Base-by-base conservation (phyloP, 1,140 invertebrate species). In the Nymphalis io region DNA sequence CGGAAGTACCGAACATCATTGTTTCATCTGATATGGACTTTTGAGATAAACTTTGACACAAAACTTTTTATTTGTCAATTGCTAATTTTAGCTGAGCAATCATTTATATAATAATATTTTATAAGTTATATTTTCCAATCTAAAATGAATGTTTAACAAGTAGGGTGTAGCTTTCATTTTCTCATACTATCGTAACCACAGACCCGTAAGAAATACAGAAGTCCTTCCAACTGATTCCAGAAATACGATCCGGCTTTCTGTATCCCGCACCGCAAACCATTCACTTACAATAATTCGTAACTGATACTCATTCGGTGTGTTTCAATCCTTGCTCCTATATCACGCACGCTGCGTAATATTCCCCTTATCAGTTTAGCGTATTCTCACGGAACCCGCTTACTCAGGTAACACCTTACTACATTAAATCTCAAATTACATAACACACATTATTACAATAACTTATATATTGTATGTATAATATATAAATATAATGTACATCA, bases 191-290 rank as follows among this genome's bases (percentile, higher is more conserved):
- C 48, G 48, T 53, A 12, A 53, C 48, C 48, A 15, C 48, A 53
- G 48, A 53, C 21, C 40, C 40, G 48, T 53, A 53, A 53, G 18
- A 53, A 53, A 53, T 53, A 21, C 20, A 53, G 48, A 53, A 21
- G 21, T 21, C 18, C 48, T 15, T 53, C 44, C n/a, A 44, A 44
- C 8, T 44, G 40, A 21, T 20, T 21, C 18, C 48, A 53, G 48
- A 53, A 10, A 21, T n/a, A 20, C 20, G 20, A 53, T 53, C 48
- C 20, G n/a, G 13, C 40, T 44, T 53, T 53, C 48, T 53, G 18
- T n/a, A 8, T 46, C 44, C 48, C 13, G 20, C 18, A 53, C 48
- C 48, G 20, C 48, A 53, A 53, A 53, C 8, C 48, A 46, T 46
- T 46, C n/a, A 10, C n/a, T 46, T 18, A 53, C 27, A 33, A 33